These are phyloP conservation scores for Gallinago stenura DNA, from an alignment of 2,797 vertebrate species.

Conservation along the genomic window DNA sequence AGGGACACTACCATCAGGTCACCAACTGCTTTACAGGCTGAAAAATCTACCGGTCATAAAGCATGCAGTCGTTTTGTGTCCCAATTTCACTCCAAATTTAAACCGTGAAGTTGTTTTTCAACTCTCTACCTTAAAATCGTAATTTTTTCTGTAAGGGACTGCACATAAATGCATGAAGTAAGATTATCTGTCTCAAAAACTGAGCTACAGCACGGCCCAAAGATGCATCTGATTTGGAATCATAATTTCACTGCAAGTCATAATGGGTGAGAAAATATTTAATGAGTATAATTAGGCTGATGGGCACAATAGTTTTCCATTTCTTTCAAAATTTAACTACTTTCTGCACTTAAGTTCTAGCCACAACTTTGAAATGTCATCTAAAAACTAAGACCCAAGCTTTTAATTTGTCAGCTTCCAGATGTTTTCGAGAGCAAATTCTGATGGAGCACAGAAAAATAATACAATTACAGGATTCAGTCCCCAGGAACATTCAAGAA, in stretches of 20 bases:
- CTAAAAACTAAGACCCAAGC: background rate
- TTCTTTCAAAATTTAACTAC: background rate
- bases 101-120: background rate
- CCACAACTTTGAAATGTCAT: rapidly evolving
- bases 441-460: background rate
- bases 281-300: background rate
- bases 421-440: background rate
- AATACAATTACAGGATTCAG: background rate
- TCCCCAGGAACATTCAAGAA: background rate
- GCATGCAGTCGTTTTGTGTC: rapidly evolving
- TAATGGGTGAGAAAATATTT: background rate
- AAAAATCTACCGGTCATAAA: background rate
- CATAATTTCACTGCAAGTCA: background rate
- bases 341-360: background rate
- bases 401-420: background rate
- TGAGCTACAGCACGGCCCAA: background rate
- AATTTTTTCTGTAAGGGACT: rapidly evolving
- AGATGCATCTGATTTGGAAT: background rate
- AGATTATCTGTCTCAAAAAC: background rate
- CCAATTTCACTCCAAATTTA: background rate
- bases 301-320: background rate
- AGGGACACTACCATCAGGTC: background rate
- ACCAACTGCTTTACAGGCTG: background rate
- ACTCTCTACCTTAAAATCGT: background rate
- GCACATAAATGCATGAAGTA: background rate